A percentile compares a stretch with the other conserved stretches of the same genome.
Conservation (phyloP, 2,797 vertebrate species). For the Microctenopoma stevenorrisi region DNA sequence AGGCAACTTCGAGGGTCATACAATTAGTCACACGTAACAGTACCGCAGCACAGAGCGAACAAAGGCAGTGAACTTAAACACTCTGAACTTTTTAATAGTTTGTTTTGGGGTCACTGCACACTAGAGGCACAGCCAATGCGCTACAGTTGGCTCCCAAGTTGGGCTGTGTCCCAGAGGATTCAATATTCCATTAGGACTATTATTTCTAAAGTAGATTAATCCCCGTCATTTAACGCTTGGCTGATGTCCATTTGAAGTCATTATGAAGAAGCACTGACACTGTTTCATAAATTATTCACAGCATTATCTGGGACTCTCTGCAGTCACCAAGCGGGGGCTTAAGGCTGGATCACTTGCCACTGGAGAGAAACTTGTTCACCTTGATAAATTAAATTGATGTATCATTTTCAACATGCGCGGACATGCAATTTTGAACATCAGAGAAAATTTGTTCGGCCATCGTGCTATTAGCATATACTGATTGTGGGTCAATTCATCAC, state of each 20-base stretch:
- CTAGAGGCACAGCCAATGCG: conserved; percentile 46
- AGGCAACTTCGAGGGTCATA: conserved; percentile 27
- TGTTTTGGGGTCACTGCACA: conserved; percentile 70
- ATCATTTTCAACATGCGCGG: conserved; percentile 44
- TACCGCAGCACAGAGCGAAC: conserved; percentile 11
- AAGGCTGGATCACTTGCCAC: conserved; percentile 55
- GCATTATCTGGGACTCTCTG: conserved; percentile 68
- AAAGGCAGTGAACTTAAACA: conserved; percentile 64
- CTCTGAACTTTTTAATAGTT: conserved; percentile 70
- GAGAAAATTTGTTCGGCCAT: neutral
- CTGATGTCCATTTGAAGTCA: conserved; percentile 83
- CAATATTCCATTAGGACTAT: conserved; percentile 80
- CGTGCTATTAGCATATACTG: neutral
- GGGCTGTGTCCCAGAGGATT: conserved; percentile 70
- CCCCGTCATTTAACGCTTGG: conserved; percentile 84
- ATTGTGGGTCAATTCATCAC: conserved; percentile 1
- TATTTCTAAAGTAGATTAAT: conserved; percentile 82
- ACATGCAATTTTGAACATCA: neutral
- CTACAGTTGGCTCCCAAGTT: conserved; percentile 61
- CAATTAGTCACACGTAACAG: conserved; percentile 23
- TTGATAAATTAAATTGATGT: conserved; percentile 44
- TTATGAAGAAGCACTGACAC: conserved; percentile 78
- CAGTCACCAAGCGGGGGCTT: conserved; percentile 53
- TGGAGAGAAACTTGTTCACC: conserved; percentile 50
- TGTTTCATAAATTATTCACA: conserved; percentile 80